Conservation (phyloP, 1,140 invertebrate genomes). For the Coelopa frigida region DNA sequence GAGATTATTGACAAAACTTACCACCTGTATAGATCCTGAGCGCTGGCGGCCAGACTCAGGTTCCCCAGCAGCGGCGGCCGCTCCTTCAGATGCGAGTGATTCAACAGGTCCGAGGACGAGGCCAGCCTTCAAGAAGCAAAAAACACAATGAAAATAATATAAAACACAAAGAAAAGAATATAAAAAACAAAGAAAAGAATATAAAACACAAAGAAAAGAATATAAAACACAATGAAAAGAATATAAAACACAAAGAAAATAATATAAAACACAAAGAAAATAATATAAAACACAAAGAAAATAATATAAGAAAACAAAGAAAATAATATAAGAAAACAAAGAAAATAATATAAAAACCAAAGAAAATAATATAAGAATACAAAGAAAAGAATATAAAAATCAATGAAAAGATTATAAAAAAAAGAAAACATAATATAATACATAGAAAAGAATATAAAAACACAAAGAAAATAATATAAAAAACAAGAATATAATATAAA, state of each 20-base stretch:
- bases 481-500: too few relatives aligned
- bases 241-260: too few relatives aligned
- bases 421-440: background rate
- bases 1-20: too few relatives aligned
- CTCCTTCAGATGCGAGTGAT: conserved; percentile 41
- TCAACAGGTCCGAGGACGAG: conserved; percentile 44
- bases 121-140: conserved; percentile 29
- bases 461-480: background rate
- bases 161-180: background rate
- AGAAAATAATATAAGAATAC: background rate
- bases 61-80: conserved; percentile 40
- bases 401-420: background rate
- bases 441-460: conserved; percentile 5
- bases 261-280: background rate
- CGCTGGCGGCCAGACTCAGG: conserved; percentile 44
- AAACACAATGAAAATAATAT: background rate
- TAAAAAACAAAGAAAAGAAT: too few relatives aligned
- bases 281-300: background rate
- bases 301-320: too few relatives aligned
- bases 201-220: background rate
- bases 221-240: background rate
- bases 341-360: background rate
- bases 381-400: conserved; percentile 1
- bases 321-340: conserved; percentile 1
- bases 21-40: conserved; percentile 47